phyloP scores from a whole-genome alignment of 2,888 invertebrate species.

The Drosophila buzzatii region DNA sequence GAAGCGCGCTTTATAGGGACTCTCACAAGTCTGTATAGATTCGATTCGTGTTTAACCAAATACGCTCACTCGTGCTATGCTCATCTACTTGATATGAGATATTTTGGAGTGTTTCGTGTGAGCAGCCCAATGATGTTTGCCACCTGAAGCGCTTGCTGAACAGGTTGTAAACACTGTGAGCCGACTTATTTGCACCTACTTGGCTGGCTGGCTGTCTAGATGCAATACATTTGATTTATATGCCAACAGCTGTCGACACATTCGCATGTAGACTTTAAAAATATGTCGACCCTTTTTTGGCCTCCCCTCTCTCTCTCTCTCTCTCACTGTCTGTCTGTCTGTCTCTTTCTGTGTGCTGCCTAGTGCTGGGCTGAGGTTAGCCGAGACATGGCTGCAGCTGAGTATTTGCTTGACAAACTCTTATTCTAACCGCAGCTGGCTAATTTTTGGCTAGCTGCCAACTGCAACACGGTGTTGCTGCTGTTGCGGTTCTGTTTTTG shows the following conservation, averaged over 20 bases:
- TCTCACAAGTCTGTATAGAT: no score
- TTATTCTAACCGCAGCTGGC: conserved; percentile 53
- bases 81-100: background rate
- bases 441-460: conserved; percentile 70
- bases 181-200: conserved; percentile 27
- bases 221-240: conserved; percentile 57
- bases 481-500: conserved; percentile 35
- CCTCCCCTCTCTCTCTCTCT: background rate
- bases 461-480: conserved; percentile 28
- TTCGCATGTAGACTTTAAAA: conserved; percentile 20
- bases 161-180: conserved; percentile 7
- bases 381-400: conserved; percentile 7
- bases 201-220: conserved; percentile 10
- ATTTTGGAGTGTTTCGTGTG: background rate
- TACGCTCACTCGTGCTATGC: no score
- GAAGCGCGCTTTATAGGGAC: no score
- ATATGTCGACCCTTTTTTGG: conserved; percentile 42
- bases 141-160: conserved; percentile 8
- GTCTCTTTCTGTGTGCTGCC: background rate
- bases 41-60: background rate
- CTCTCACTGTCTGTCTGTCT: background rate
- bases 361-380: background rate
- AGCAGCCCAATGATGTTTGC: background rate
- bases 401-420: conserved; percentile 39
- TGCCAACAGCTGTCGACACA: conserved; percentile 46